Conservation (phyloP, 2,113 vertebrate species). For the Pterocles orientalis region DNA sequence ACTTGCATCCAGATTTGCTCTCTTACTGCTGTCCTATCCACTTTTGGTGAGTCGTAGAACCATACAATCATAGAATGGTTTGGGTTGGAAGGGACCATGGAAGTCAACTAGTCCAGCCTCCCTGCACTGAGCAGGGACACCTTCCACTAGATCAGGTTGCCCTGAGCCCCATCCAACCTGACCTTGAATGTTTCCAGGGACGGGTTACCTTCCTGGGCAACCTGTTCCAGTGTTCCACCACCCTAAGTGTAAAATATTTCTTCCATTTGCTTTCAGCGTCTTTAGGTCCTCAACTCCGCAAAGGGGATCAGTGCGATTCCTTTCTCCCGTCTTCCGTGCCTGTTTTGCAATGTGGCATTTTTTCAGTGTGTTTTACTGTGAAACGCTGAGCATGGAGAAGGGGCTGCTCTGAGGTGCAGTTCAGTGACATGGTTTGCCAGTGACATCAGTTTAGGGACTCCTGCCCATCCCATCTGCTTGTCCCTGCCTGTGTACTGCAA, state of each 20-base stretch:
- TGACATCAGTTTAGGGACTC: neutral
- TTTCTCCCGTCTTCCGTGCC: neutral
- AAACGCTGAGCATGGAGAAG: accelerated
- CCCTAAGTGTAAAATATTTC: too few relatives aligned
- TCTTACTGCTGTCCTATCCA: neutral
- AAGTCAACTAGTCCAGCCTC: too few relatives aligned
- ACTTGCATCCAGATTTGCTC: neutral
- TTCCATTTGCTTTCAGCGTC: neutral
- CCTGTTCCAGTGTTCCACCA: too few relatives aligned
- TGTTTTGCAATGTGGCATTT: neutral
- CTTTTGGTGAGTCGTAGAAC: neutral
- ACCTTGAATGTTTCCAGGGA: too few relatives aligned
- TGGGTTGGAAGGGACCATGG: too few relatives aligned
- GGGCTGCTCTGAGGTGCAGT: neutral
- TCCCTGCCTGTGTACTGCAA: neutral
- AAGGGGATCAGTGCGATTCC: neutral
- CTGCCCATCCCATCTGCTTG: neutral
- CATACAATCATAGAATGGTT: too few relatives aligned
- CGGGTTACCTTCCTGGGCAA: too few relatives aligned
- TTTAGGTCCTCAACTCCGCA: neutral
- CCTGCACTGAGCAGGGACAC: too few relatives aligned
- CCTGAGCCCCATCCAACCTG: too few relatives aligned
- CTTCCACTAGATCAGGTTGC: too few relatives aligned
- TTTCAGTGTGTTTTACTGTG: neutral
- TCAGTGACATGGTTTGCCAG: neutral